These are phyloP conservation scores for Gymnobelideus leadbeateri DNA, from an alignment of 2,113 vertebrate species.

Conservation along the genomic window DNA sequence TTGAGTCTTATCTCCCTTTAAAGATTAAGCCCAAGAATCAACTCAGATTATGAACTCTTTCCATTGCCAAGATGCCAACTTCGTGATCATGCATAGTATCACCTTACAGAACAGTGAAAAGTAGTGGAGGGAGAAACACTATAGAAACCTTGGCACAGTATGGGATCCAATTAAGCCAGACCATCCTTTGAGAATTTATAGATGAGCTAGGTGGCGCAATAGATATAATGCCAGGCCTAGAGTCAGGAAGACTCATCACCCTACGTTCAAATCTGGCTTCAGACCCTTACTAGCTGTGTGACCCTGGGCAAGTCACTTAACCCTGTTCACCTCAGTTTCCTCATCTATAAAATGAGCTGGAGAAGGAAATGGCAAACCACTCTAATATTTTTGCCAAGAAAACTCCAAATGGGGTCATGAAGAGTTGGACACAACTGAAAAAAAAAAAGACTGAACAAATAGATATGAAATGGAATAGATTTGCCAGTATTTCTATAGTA, in stretches of 20 bases:
- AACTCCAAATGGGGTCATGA: not conserved
- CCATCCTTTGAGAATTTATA: not conserved
- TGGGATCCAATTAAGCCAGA: not conserved
- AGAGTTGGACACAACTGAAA: not conserved
- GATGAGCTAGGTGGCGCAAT: not conserved
- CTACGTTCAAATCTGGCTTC: not conserved
- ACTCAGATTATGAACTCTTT: not conserved
- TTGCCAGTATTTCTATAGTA: not conserved
- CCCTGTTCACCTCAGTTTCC: not conserved
- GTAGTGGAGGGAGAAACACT: not conserved
- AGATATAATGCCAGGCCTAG: not conserved
- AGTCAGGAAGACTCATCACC: not conserved
- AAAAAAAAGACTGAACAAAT: not conserved
- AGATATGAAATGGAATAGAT: not conserved
- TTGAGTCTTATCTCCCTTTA: not conserved
- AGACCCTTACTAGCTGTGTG: no score
- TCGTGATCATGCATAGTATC: not conserved
- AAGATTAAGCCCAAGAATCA: constrained; percentile 4
- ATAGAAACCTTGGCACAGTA: not conserved
- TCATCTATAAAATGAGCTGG: not conserved
- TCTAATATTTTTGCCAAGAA: not conserved
- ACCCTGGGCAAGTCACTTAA: not conserved
- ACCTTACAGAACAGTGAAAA: not conserved
- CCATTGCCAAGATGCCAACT: constrained; percentile 1
- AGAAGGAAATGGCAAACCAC: not conserved